Percentiles rank a stretch among this genome's conserved stretches.
These are phyloP conservation scores for Platalea minor DNA, from an alignment of 2,797 vertebrate species.

Conservation along the genomic window DNA sequence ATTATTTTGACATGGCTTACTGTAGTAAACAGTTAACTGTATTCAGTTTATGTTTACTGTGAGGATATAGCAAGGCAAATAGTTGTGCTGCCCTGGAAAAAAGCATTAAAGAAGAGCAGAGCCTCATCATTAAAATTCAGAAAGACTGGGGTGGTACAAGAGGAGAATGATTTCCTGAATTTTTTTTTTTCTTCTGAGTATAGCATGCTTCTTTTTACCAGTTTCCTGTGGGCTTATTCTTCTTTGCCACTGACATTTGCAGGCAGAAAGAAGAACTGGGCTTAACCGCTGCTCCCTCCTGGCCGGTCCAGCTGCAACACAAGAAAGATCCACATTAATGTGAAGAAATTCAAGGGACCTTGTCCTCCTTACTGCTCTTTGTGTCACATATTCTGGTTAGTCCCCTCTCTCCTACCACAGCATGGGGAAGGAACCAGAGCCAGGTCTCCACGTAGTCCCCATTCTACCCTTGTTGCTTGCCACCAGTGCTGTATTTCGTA, in stretches of 20 bases:
- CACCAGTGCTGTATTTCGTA: not conserved
- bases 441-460: not conserved
- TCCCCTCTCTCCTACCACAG: not conserved
- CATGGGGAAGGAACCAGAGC: not conserved
- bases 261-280: not conserved
- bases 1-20: not conserved
- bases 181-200: not conserved
- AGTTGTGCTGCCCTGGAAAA: not conserved
- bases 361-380: not conserved
- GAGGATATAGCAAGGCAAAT: not conserved
- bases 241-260: not conserved
- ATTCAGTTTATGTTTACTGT: not conserved
- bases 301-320: not conserved
- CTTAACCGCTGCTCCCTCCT: not conserved
- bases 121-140: not conserved
- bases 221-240: not conserved
- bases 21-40: not conserved
- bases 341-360: not conserved
- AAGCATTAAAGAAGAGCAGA: not conserved
- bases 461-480: fast-evolving
- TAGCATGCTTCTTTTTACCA: not conserved
- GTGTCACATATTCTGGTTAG: not conserved
- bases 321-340: not conserved
- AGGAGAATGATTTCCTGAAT: not conserved
- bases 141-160: not conserved